phyloP scores from a whole-genome alignment of 1,140 invertebrate genomes.

The Brachystomella parvula region DNA sequence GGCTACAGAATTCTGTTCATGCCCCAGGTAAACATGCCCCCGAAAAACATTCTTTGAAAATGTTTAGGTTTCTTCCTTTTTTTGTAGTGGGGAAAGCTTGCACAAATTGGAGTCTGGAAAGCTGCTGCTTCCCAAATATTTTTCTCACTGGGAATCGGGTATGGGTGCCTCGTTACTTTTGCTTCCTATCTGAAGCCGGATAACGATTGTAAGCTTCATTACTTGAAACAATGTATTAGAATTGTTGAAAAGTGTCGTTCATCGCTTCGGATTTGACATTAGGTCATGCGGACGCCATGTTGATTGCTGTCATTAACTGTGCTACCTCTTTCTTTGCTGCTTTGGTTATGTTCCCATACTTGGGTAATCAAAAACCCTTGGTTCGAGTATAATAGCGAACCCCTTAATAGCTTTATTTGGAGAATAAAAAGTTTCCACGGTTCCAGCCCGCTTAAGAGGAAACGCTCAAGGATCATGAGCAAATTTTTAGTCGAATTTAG shows the following conservation, averaged over 20 bases:
- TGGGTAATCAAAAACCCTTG: too few relatives aligned
- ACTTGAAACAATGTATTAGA: conserved; percentile 54
- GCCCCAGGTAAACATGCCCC: conserved; percentile 55
- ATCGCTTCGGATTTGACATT: too few relatives aligned
- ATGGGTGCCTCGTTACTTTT: conserved; percentile 89
- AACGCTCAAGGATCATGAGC: too few relatives aligned
- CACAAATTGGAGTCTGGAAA: conserved; percentile 83
- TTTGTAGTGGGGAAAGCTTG: conserved; percentile 52
- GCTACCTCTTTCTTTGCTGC: conserved; percentile 95
- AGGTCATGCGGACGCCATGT: conserved; percentile 46
- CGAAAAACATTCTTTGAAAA: background rate
- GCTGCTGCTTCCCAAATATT: conserved; percentile 91
- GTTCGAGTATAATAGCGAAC: too few relatives aligned
- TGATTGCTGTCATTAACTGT: conserved; percentile 89
- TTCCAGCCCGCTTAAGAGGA: too few relatives aligned
- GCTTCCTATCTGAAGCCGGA: conserved; percentile 91
- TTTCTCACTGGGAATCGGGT: conserved; percentile 88
- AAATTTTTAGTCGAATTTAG: too few relatives aligned
- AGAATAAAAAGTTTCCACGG: too few relatives aligned
- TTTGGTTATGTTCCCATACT: conserved; percentile 95
- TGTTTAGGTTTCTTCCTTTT: background rate
- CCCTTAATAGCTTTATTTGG: too few relatives aligned
- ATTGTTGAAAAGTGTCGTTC: background rate
- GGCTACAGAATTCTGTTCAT: conserved; percentile 82
- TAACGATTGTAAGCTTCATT: conserved; percentile 80